Evolutionary conservation across 2,888 invertebrate species (phyloP), one percentile per base, ranked within the genome.

Genomic region (Apomyelois bistriatella): DNA sequence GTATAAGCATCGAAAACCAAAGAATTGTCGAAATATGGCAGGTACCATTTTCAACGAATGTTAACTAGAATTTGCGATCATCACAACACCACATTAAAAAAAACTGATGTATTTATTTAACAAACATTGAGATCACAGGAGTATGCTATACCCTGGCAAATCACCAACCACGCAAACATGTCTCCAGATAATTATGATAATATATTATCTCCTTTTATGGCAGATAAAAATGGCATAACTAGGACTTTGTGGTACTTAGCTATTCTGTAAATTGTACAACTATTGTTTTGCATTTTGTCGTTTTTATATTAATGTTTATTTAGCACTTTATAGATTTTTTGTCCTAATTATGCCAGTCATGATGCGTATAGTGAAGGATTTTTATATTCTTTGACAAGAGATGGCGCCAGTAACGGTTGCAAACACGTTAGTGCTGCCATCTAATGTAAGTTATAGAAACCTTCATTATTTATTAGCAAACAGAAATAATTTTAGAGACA

Each of bases 51-150:
- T 22, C 43, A 43, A 52, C 36, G 43, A 42, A 28, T 40, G 56
- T 65, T 54, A 58, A 53, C 58, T 56, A 55, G 41, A 61, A 64
- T 76, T 78, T 79, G 79, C 76, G 76, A 78, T 74, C 69, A 72
- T 67, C 68, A 72, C 71, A 72, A 64, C 68, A 75, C 73, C 69
- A 68, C 28, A 70, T 73, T 68, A 67, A 64, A 70, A 67, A 74
- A 67, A n/a, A n/a, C n/a, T 70, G 72, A 66, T 72, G 72, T 70
- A 66, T 52, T 42, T 43, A 37, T 35, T 59, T 74, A 79, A 83
- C 85, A 85, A 82, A 81, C 80, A 83, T 70, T 90, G 91, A 90
- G 91, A 91, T 91, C 91, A 90, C 90, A 89, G 80, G 89, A 82
- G 87, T 82, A 85, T 68, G 66, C 69, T 65, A 72, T 74, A 83